phyloP scores from a whole-genome alignment of 2,113 vertebrate species.

The Eptatretus burgeri region DNA sequence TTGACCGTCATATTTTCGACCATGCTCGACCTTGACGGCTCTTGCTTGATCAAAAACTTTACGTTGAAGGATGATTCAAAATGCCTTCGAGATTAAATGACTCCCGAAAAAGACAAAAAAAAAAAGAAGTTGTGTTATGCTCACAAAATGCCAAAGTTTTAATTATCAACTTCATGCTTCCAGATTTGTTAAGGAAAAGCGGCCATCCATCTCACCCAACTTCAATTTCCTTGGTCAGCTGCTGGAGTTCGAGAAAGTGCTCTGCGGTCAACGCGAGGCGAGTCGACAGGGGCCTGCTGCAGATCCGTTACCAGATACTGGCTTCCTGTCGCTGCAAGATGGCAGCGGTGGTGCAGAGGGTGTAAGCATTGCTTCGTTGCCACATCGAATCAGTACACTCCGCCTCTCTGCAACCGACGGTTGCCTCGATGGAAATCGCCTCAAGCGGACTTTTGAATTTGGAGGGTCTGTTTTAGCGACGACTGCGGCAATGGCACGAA shows the following conservation, averaged over 20 bases:
- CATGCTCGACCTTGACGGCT: too few relatives aligned
- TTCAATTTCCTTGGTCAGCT: conserved; percentile 41
- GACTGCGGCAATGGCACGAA: too few relatives aligned
- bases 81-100: too few relatives aligned
- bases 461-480: too few relatives aligned
- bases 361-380: conserved; percentile 15
- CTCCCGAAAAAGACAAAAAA: too few relatives aligned
- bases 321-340: conserved; percentile 9
- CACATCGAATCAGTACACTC: conserved; percentile 30
- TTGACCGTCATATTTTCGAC: too few relatives aligned
- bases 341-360: conserved; percentile 16
- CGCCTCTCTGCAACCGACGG: conserved; percentile 28
- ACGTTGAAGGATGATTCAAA: too few relatives aligned
- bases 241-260: conserved; percentile 70
- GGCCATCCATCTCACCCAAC: conserved; percentile 38
- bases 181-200: conserved; percentile 41
- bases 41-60: too few relatives aligned
- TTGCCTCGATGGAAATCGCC: conserved; percentile 26
- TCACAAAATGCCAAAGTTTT: not conserved
- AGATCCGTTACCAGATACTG: conserved; percentile 17
- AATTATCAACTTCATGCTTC: conserved; percentile 2
- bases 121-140: not conserved
- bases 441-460: conserved; percentile 23
- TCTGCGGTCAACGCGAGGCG: conserved; percentile 25
- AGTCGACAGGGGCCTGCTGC: conserved; percentile 10